Conservation (phyloP, 2,888 invertebrate genomes). For the Philonicus albiceps region DNA sequence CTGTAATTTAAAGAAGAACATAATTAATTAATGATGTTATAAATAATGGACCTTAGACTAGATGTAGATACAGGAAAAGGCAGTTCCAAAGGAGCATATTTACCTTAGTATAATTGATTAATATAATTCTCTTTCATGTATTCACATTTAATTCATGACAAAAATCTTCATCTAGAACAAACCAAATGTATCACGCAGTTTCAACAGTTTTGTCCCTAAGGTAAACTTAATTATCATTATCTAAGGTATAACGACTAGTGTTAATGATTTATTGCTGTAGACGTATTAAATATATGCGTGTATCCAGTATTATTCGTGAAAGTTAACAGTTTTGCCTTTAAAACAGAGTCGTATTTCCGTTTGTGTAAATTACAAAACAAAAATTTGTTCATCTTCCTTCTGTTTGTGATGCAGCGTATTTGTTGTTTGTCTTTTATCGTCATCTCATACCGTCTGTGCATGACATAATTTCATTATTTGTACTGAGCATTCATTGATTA, state of each 20-base stretch:
- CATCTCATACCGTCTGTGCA: not conserved
- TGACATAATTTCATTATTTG: not conserved
- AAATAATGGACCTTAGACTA: not conserved
- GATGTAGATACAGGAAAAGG: not conserved
- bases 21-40: not conserved
- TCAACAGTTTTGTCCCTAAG: constrained; percentile 93
- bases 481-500: not conserved
- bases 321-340: not conserved
- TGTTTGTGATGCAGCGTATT: constrained; percentile 6
- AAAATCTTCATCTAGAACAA: constrained; percentile 63
- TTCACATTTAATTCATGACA: constrained; percentile 19
- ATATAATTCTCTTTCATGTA: constrained; percentile 26
- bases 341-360: constrained; percentile 12
- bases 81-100: not conserved
- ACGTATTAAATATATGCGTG: not conserved
- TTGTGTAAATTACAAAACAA: not conserved
- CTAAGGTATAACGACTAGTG: not conserved
- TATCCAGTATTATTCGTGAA: constrained; percentile 9
- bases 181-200: constrained; percentile 96
- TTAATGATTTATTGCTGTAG: constrained; percentile 21
- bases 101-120: not conserved
- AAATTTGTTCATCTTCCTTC: not conserved
- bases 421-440: not conserved
- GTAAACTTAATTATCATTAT: constrained; percentile 66
- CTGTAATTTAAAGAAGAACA: not conserved